Evolutionary conservation across 2,113 vertebrate species (phyloP), one percentile per base, ranked within the genome.

Genomic region (Varanus komodoensis): DNA sequence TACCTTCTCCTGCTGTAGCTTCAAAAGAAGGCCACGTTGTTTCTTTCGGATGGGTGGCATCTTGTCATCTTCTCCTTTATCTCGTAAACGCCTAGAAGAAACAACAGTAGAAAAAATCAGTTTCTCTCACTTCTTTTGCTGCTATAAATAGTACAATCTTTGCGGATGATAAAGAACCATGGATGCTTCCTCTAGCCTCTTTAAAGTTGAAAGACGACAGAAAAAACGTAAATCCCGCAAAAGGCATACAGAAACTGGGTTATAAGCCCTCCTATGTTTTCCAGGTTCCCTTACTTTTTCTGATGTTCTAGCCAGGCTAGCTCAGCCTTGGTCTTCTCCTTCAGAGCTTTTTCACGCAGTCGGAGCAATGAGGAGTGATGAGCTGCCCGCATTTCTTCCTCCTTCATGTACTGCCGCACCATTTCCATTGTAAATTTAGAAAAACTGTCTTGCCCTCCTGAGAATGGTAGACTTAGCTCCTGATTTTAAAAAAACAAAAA

Each of bases 21-120:
- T 98, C 89, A 99, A 93, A 74, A 99, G 96, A 91, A 99, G 97
- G 32, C 99, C 98, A 92, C 99, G 98, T 94, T 99, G 98, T 89
- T 97, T 98, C 94, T 99, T 99, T 89, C 98, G 97, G 82, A 99
- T 98, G 11, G 99, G 99, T 4, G 99, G 99, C 99, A 99, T 99
- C 95, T 99, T 99, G 95, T 99, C 99, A 96, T 99, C 99, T 91
- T 99, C 99, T 89, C 99, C 99, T 94, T 99, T 99, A 96, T 99
- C 98, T 96, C 98, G 96, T n/a, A 99, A 97, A 92, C 97, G 98
- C 88, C 98, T 98, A 92, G 6, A 94, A 95, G 87, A 0, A 92
- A 71, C 64, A 90, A 29, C 48, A 79, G 21, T 8, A 85, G 48
- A 57, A 89, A 21, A 69, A 17, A 9, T 74, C 34, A 74, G 1